These are phyloP conservation scores for Catamblyrhynchus diadema DNA, from an alignment of 2,797 vertebrate species.

Conservation along the genomic window DNA sequence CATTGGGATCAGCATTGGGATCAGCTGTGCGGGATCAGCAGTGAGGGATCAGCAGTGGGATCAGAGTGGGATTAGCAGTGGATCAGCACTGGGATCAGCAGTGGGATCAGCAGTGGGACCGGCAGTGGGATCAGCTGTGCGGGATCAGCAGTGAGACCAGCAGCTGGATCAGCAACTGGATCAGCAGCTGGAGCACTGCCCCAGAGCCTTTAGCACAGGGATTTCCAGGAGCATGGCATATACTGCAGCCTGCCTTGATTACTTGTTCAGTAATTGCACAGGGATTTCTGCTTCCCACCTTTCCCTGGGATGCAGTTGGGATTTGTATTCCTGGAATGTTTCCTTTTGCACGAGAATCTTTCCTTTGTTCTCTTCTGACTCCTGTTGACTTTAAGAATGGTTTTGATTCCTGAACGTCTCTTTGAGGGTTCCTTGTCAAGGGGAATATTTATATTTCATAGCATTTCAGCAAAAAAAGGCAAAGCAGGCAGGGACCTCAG, in stretches of 20 bases:
- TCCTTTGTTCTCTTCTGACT: neutral
- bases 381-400: neutral
- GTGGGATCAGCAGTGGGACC: too few species aligned
- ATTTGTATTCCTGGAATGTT: neutral
- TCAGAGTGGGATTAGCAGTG: too few species aligned
- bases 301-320: neutral
- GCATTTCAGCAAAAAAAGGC: neutral
- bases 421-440: neutral
- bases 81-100: too few species aligned
- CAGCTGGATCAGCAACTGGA: rapidly evolving
- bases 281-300: neutral
- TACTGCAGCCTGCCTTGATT: neutral
- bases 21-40: too few species aligned
- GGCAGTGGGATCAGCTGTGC: too few species aligned
- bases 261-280: neutral
- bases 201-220: neutral
- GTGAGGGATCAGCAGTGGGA: too few species aligned
- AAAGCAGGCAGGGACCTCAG: neutral
- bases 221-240: neutral
- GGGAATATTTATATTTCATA: neutral
- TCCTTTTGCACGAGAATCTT: neutral
- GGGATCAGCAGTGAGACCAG: too few species aligned
- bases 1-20: too few species aligned
- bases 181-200: neutral
- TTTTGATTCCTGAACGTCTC: neutral